Base-by-base conservation (phyloP, 2,888 invertebrate species). In the Pseudococcus viburni region DNA sequence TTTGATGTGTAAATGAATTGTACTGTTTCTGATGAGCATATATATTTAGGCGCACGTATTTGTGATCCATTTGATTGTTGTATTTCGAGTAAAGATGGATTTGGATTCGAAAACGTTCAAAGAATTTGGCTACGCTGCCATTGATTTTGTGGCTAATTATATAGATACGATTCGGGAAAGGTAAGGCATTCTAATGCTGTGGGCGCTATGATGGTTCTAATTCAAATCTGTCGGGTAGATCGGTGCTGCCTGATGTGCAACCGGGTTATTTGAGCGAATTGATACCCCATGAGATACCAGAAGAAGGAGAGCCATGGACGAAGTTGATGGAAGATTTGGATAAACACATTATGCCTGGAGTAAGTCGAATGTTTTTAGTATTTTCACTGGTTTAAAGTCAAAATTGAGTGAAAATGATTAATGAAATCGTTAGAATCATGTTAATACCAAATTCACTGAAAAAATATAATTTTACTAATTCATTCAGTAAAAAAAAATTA, bases 81-180 rank as follows among this genome's bases (percentile, higher is more conserved):
- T 0, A 46, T 80, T 42, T 80, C 12, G 42, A 84, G 2, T 12
- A 22, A 59, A 92, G 91, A 90, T 96, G 73, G 73, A 73, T 73
- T 33, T 97, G 96, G 95, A 97, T 92, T 93, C 94, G 46, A 93
- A 95, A 90, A 94, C 96, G 91, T 97, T 97, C 92, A 93, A 95
- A 89, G 94, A 95, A 90, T 96, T 96, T 91, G 98, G 96, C 48
- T 96, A 95, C 91, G 96, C 97, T 46, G 94, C 96, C 89, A 94
- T 98, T 89, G 98, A 98, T 92, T 95, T 96, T 91, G 94, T 99
- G 46, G 96, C 96, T n/a, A 95, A 98, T 92, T 98, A 99, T 92
- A 93, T 95, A 89, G 96, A 97, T 90, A 95, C 94, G 90, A 95
- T 98, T 90, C 94, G 97, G 90, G 95, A 96, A 90, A 94, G 95